Evolutionary conservation across 2,888 invertebrate species (phyloP).

Genomic region (Lasioglossum zephyrum): DNA sequence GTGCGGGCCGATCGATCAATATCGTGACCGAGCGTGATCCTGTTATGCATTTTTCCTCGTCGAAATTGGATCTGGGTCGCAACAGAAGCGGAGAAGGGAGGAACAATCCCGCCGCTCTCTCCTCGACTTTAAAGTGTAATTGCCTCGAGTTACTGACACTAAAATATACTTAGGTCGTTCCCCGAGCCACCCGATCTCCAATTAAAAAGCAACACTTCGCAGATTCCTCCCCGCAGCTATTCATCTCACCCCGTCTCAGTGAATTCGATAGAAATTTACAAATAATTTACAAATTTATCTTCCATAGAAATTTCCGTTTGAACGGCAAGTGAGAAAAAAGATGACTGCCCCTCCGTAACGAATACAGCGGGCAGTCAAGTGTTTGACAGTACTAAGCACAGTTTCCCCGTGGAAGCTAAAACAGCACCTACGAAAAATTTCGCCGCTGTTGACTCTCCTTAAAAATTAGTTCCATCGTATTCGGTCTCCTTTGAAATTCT

Average conservation of each 20-base stretch:
- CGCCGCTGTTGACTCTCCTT: not conserved
- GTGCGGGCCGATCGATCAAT: slow-evolving; percentile 31
- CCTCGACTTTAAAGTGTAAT: not conserved
- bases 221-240: not conserved
- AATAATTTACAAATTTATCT: not conserved
- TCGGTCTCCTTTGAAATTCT: not conserved
- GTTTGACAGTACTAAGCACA: not conserved
- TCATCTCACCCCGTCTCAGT: not conserved
- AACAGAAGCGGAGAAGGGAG: not conserved
- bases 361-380: not conserved
- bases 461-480: not conserved
- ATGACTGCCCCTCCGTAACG: not conserved
- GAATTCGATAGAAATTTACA: not conserved
- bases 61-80: not conserved
- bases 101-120: not conserved
- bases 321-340: not conserved
- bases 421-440: not conserved
- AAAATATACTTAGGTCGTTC: not conserved
- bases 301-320: not conserved
- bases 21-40: slow-evolving; percentile 25
- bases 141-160: not conserved
- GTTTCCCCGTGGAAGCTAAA: not conserved
- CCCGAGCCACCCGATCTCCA: not conserved
- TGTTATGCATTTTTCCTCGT: not conserved
- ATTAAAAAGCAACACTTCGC: not conserved